phyloP scores from a whole-genome alignment of 2,888 invertebrate species.

The Neocrepidodera transversa region DNA sequence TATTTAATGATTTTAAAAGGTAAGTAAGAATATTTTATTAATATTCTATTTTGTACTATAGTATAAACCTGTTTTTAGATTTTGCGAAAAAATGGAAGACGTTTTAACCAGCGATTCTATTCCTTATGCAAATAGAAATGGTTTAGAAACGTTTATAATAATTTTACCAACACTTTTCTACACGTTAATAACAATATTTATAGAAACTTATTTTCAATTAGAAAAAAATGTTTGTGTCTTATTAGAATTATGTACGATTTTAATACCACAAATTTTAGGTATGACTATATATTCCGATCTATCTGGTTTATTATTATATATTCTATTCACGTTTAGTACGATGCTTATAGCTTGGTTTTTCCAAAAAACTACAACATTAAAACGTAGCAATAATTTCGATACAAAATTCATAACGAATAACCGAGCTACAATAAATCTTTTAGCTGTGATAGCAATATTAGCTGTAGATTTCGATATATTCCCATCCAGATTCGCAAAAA shows the following conservation, averaged over 20 bases:
- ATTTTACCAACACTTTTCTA: slow-evolving; percentile 55
- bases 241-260: slow-evolving; percentile 66
- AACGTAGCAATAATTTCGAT: slow-evolving; percentile 18
- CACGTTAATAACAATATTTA: slow-evolving; percentile 50
- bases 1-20: too few species aligned
- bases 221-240: slow-evolving; percentile 36
- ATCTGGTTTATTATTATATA: slow-evolving; percentile 45
- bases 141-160: slow-evolving; percentile 61
- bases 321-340: slow-evolving; percentile 38
- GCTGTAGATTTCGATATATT: slow-evolving; percentile 93
- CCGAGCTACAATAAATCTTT: slow-evolving; percentile 74
- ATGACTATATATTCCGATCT: slow-evolving; percentile 64
- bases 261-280: slow-evolving; percentile 65
- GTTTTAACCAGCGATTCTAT: slow-evolving; percentile 3
- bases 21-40: too few species aligned
- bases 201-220: slow-evolving; percentile 43
- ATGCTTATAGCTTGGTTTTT: slow-evolving; percentile 10
- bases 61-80: too few species aligned
- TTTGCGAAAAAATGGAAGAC: too few species aligned
- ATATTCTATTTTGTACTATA: too few species aligned
- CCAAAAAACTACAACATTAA: not conserved
- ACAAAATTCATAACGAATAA: slow-evolving; percentile 68
- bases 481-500: slow-evolving; percentile 87
- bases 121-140: slow-evolving; percentile 61
- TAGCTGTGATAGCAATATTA: slow-evolving; percentile 83